Percentiles rank a stretch among this genome's conserved stretches.
These are phyloP conservation scores for Meda fulgida DNA, from an alignment of 2,797 vertebrate species.

Conservation along the genomic window DNA sequence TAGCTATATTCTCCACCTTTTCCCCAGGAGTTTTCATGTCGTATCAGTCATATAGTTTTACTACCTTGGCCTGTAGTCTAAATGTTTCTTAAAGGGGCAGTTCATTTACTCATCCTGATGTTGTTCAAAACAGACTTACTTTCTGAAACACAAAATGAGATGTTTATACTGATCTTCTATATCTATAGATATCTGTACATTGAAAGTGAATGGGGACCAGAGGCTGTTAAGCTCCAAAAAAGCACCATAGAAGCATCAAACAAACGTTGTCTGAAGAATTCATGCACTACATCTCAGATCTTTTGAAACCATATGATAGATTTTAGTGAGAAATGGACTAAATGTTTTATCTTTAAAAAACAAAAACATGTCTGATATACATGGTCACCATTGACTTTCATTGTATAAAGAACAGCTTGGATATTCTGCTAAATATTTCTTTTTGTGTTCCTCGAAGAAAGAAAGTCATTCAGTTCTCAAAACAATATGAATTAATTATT, in stretches of 20 bases:
- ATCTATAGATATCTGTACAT: neutral
- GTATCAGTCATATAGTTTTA: neutral
- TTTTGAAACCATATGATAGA: neutral
- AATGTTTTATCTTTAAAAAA: neutral
- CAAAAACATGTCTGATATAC: neutral
- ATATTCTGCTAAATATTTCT: neutral
- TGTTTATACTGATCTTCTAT: neutral
- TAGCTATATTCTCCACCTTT: neutral
- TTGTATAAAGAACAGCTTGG: neutral
- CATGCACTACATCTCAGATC: neutral
- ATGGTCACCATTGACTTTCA: neutral
- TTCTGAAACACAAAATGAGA: neutral
- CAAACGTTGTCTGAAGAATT: neutral
- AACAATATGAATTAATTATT: neutral
- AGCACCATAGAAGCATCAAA: neutral
- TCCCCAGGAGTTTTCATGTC: neutral
- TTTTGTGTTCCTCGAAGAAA: neutral
- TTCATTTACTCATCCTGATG: neutral
- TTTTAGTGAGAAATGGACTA: neutral
- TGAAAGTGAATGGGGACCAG: neutral
- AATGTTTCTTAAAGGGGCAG: neutral
- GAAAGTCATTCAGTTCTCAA: neutral
- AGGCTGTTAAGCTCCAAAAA: neutral
- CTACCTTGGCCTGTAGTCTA: neutral
- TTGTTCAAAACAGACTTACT: neutral